Conservation (phyloP, 2,888 invertebrate genomes). For the Artemia sinica region DNA sequence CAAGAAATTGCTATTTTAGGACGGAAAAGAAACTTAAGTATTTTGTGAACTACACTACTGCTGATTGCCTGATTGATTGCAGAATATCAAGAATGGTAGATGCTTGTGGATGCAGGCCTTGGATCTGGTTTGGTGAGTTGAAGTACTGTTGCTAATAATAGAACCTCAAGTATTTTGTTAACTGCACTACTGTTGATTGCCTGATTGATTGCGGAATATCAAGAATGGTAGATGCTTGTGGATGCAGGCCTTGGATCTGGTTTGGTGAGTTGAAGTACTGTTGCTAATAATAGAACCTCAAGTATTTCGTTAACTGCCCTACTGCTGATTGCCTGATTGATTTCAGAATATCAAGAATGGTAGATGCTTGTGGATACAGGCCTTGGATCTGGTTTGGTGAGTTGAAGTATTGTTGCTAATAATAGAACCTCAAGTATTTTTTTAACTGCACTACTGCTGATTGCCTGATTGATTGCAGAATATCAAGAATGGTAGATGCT, state of each 20-base stretch:
- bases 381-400: slow-evolving; percentile 18
- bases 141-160: neutral
- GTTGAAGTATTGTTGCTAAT: neutral
- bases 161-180: slow-evolving; percentile 1
- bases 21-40: slow-evolving; percentile 15
- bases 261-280: slow-evolving; percentile 5
- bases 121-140: slow-evolving; percentile 16
- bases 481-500: slow-evolving; percentile 8
- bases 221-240: slow-evolving; percentile 15
- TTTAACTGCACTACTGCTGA: slow-evolving; percentile 10
- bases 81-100: slow-evolving; percentile 13
- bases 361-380: slow-evolving; percentile 14
- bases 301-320: slow-evolving; percentile 8
- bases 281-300: neutral
- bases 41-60: slow-evolving; percentile 13
- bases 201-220: slow-evolving; percentile 15
- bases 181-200: slow-evolving; percentile 16
- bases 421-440: slow-evolving; percentile 15
- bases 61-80: slow-evolving; percentile 17
- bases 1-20: slow-evolving; percentile 15
- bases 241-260: slow-evolving; percentile 17
- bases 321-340: slow-evolving; percentile 17
- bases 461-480: slow-evolving; percentile 17
- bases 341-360: slow-evolving; percentile 8
- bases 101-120: slow-evolving; percentile 16